Evolutionary conservation across 2,888 invertebrate species (phyloP).

Genomic region (Elegia similella): DNA sequence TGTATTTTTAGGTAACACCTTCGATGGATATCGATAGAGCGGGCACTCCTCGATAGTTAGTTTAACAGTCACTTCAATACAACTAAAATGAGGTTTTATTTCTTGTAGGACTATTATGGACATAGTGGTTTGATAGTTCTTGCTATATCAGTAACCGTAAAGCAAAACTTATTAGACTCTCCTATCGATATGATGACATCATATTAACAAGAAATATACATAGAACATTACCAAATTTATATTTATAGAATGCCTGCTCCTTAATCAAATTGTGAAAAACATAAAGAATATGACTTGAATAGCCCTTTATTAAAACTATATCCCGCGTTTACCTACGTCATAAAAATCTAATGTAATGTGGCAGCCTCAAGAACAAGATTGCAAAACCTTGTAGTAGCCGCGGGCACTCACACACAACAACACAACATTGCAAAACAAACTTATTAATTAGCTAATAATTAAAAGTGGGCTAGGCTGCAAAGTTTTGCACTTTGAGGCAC

Average conservation of each 20-base stretch:
- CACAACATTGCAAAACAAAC: background rate
- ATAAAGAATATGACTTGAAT: background rate
- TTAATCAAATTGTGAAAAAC: background rate
- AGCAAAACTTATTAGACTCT: too few relatives aligned
- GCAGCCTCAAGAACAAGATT: conserved; percentile 1
- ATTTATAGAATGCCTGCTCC: background rate
- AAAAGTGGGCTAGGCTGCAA: background rate
- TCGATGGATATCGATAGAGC: too few relatives aligned
- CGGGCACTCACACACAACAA: background rate
- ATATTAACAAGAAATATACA: too few relatives aligned
- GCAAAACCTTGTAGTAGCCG: conserved; percentile 5
- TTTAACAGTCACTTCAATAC: too few relatives aligned
- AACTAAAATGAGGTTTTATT: too few relatives aligned
- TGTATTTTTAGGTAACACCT: too few relatives aligned
- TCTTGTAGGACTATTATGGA: too few relatives aligned
- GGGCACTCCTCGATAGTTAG: too few relatives aligned
- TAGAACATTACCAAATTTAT: too few relatives aligned
- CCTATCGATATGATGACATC: too few relatives aligned
- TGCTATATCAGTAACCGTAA: background rate
- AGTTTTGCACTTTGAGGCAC: too few relatives aligned
- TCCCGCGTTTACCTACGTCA: background rate
- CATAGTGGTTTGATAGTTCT: too few relatives aligned
- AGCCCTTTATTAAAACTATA: background rate
- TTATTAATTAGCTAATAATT: background rate
- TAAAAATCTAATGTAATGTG: conserved; percentile 1